Percentiles rank a stretch among this genome's conserved stretches.
These are phyloP conservation scores for Mongoloraphidia duomilia DNA, from an alignment of 2,888 invertebrate species.

Conservation along the genomic window DNA sequence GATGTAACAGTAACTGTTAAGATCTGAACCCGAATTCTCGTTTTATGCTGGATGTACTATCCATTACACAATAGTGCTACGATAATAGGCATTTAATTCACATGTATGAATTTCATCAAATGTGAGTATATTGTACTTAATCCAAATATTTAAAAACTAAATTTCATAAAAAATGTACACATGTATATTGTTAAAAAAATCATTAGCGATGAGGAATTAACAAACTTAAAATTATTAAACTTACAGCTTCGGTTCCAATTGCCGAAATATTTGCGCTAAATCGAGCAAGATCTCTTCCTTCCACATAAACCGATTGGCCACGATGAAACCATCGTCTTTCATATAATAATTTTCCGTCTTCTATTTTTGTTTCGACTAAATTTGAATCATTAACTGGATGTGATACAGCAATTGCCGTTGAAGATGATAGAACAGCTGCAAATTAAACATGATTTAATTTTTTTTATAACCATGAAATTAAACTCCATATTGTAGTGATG, in stretches of 20 bases:
- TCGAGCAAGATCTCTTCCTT: conserved; percentile 71
- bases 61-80: no score
- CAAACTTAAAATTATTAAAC: no score
- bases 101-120: no score
- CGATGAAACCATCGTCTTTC: conserved; percentile 92
- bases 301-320: conserved; percentile 84
- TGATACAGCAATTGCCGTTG: not conserved
- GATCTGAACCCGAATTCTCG: no score
- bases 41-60: no score
- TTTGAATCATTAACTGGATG: conserved; percentile 25
- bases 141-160: no score
- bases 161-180: conserved; percentile 1
- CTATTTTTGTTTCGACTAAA: conserved; percentile 70
- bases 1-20: no score
- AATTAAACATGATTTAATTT: not conserved
- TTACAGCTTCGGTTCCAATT: conserved; percentile 79
- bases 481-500: not conserved
- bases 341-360: conserved; percentile 86
- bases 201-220: no score
- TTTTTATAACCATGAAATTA: not conserved
- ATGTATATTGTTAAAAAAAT: not conserved
- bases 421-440: not conserved
- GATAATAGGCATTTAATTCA: no score
- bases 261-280: conserved; percentile 84
- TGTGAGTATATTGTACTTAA: no score